A percentile compares a stretch with the other conserved stretches of the same genome.
phyloP scores from a whole-genome alignment of 2,888 invertebrate species.

The Tanytarsus gracilentus region DNA sequence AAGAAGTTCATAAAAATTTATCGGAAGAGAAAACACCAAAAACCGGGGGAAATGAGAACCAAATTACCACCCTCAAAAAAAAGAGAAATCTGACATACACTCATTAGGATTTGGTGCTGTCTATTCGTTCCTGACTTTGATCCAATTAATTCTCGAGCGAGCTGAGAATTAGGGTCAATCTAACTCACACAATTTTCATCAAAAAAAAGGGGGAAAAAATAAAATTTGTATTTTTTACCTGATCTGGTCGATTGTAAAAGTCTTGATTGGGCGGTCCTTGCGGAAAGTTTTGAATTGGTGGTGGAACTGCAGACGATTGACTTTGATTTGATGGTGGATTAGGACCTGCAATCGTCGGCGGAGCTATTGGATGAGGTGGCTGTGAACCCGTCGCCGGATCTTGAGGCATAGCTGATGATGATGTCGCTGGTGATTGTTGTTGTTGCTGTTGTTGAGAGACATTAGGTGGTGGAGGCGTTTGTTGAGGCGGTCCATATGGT shows the following conservation, averaged over 20 bases:
- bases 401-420: constrained; percentile 33
- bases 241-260: constrained; percentile 47
- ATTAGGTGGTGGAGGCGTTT: constrained; percentile 35
- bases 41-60: background rate
- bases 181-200: background rate
- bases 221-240: constrained; percentile 34
- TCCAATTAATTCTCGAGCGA: constrained; percentile 52
- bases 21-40: background rate
- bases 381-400: constrained; percentile 39
- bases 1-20: constrained; percentile 34
- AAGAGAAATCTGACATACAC: constrained; percentile 33
- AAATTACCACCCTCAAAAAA: constrained; percentile 4
- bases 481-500: constrained; percentile 10
- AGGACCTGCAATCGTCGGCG: background rate
- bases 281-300: constrained; percentile 47
- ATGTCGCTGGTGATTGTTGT: constrained; percentile 34
- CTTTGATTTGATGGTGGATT: constrained; percentile 31
- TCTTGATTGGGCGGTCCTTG: constrained; percentile 42
- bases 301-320: constrained; percentile 43
- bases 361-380: background rate
- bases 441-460: constrained; percentile 38
- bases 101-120: constrained; percentile 38
- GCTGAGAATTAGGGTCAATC: constrained; percentile 50
- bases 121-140: constrained; percentile 44
- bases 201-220: background rate